Percentiles rank a stretch among this genome's conserved stretches.
Evolutionary conservation across 2,888 invertebrate species (phyloP).

Genomic region (Liposcelis brunnea): DNA sequence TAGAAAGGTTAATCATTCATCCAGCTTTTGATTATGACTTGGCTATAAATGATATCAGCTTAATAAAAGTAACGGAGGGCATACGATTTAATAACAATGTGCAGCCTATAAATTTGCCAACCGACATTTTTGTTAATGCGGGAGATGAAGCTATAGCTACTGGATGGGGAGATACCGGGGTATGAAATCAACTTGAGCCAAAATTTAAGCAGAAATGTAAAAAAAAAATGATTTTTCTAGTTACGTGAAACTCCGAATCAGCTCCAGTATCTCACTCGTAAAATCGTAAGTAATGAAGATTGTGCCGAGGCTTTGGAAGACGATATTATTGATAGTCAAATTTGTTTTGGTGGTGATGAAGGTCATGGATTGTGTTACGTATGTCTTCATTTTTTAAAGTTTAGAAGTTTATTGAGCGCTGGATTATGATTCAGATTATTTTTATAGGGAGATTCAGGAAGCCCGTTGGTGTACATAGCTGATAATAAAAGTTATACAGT

Average conservation of each 20-base stretch:
- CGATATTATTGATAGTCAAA: constrained; percentile 7
- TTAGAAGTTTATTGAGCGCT: no score
- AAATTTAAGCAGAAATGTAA: no score
- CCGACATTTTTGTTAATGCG: constrained; percentile 2
- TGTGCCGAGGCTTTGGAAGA: constrained; percentile 2
- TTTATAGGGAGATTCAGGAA: constrained; percentile 5
- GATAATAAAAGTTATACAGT: constrained; percentile 17
- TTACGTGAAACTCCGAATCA: constrained; percentile 2
- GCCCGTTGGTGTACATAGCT: constrained; percentile 13
- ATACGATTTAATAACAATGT: background rate
- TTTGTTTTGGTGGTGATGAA: constrained; percentile 13
- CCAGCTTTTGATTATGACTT: constrained; percentile 7
- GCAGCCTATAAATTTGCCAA: constrained; percentile 10
- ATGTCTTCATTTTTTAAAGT: constrained; percentile 5
- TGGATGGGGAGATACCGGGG: constrained; percentile 12
- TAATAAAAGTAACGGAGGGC: constrained; percentile 9
- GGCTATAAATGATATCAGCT: constrained; percentile 12
- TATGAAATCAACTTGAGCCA: no score
- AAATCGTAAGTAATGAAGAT: background rate
- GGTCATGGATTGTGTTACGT: constrained; percentile 14
- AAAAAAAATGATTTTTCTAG: background rate
- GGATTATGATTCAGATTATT: no score
- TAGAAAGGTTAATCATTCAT: constrained; percentile 10
- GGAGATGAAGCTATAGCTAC: constrained; percentile 7
- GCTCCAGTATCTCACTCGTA: constrained; percentile 5